Evolutionary conservation across 92 coral and sea anemone species (phyloP).

Genomic region (Anthopleura xanthogrammica): DNA sequence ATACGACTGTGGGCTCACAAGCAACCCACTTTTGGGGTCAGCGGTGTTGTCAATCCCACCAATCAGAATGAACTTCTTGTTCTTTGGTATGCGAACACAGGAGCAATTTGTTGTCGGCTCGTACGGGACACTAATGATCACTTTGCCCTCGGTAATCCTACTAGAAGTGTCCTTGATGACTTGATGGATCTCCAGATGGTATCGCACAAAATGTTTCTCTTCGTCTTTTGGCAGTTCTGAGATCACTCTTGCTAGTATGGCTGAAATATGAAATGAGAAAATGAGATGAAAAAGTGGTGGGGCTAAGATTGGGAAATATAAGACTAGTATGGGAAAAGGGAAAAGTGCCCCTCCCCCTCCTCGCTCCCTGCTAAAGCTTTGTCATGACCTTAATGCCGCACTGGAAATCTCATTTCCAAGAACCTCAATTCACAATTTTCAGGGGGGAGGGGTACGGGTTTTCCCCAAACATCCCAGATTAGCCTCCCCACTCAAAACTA

Average conservation of each 20-base stretch:
- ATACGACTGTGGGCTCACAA: constrained; percentile 17
- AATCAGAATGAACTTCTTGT: constrained; percentile 46
- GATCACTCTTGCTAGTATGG: constrained; percentile 40
- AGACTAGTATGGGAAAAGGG: too few relatives aligned
- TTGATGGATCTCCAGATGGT: constrained; percentile 30
- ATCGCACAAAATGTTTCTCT: constrained; percentile 34
- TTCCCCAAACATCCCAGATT: too few relatives aligned
- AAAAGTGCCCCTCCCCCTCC: too few relatives aligned
- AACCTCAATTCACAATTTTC: too few relatives aligned
- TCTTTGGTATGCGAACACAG: constrained; percentile 55
- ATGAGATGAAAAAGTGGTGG: too few relatives aligned
- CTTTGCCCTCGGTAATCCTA: constrained; percentile 25
- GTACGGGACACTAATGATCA: constrained; percentile 56
- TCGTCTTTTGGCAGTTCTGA: constrained; percentile 31
- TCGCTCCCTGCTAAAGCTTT: too few relatives aligned
- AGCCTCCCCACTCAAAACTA: too few relatives aligned
- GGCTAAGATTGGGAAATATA: too few relatives aligned
- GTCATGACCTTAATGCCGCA: too few relatives aligned
- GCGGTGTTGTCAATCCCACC: constrained; percentile 21
- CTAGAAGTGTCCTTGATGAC: constrained; percentile 46
- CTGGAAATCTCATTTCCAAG: too few relatives aligned
- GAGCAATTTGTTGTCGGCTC: constrained; percentile 30
- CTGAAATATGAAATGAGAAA: constrained; percentile 15
- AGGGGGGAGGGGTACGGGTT: too few relatives aligned
- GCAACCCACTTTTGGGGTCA: constrained; percentile 20